Percentiles rank a stretch among this genome's conserved stretches.
These are phyloP conservation scores for Melipona quadrifasciata DNA, from an alignment of 1,140 invertebrate genomes.

Conservation along the genomic window DNA sequence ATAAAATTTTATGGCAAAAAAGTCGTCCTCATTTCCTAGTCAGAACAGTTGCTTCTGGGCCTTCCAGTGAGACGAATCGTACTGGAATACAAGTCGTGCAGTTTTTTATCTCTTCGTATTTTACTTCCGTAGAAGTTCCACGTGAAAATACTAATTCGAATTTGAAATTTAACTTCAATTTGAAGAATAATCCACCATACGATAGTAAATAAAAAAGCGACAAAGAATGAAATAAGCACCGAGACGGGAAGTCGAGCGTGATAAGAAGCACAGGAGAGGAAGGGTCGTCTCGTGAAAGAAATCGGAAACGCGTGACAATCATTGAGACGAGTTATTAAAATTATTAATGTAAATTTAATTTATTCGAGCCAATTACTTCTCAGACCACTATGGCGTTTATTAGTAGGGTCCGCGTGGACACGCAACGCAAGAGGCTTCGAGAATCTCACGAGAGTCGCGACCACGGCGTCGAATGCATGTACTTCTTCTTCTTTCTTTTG, in stretches of 20 bases:
- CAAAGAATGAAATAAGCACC: neutral
- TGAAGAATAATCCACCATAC: neutral
- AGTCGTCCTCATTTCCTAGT: no score
- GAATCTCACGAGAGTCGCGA: slow-evolving; percentile 30
- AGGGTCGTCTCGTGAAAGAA: neutral
- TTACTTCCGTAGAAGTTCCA: no score
- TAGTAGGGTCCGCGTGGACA: slow-evolving; percentile 68
- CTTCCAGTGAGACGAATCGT: no score
- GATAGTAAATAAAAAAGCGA: neutral
- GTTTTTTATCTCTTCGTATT: no score
- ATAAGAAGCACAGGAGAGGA: neutral
- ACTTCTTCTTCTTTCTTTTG: neutral
- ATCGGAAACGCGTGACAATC: neutral
- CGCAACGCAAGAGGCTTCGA: slow-evolving; percentile 48
- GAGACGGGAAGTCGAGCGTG: neutral
- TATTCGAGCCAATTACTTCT: slow-evolving; percentile 73
- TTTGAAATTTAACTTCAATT: neutral
- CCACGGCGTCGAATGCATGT: neutral
- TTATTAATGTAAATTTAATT: slow-evolving; percentile 70
- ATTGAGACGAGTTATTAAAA: no score
- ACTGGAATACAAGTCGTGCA: no score
- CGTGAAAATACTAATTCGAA: no score
- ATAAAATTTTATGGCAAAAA: no score
- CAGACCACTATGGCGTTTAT: slow-evolving; percentile 74
- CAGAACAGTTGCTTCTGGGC: no score